These are phyloP conservation scores for Micromesistius poutassou DNA, from an alignment of 2,797 vertebrate genomes.

Conservation along the genomic window DNA sequence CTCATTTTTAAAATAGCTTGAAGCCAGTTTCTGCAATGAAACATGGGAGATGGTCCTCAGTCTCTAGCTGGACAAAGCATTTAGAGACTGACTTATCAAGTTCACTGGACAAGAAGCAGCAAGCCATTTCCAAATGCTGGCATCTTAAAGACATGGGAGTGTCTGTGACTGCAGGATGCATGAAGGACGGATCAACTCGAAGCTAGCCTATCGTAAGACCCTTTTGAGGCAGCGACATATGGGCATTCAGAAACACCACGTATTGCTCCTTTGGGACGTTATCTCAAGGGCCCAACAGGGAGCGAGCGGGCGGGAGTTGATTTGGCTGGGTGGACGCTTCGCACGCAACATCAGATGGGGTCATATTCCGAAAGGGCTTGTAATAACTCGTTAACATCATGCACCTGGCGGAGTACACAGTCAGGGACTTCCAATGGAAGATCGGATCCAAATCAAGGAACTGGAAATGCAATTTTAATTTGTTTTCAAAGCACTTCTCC, in stretches of 20 bases:
- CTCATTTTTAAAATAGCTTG: no score
- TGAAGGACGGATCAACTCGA: not conserved
- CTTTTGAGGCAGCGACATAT: not conserved
- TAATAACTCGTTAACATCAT: not conserved
- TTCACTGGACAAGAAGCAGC: not conserved
- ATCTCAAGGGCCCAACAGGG: not conserved
- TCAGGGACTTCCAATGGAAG: not conserved
- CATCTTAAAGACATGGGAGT: not conserved
- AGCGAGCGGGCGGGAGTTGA: not conserved
- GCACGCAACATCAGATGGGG: not conserved
- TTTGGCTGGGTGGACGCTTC: not conserved
- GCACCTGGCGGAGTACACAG: not conserved
- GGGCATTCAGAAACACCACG: not conserved
- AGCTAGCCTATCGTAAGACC: not conserved
- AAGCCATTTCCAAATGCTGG: not conserved
- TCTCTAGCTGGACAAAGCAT: no score
- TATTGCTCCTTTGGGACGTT: not conserved
- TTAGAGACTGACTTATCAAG: no score
- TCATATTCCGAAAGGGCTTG: not conserved
- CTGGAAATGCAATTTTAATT: not conserved
- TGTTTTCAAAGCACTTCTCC: not conserved
- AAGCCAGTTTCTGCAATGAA: no score
- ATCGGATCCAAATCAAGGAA: not conserved
- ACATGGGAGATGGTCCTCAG: no score
- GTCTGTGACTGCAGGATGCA: not conserved